Evolutionary conservation across 92 coral and sea anemone species (phyloP), one percentile per base, ranked within the genome.

Genomic region (Phymanthus crucifer): DNA sequence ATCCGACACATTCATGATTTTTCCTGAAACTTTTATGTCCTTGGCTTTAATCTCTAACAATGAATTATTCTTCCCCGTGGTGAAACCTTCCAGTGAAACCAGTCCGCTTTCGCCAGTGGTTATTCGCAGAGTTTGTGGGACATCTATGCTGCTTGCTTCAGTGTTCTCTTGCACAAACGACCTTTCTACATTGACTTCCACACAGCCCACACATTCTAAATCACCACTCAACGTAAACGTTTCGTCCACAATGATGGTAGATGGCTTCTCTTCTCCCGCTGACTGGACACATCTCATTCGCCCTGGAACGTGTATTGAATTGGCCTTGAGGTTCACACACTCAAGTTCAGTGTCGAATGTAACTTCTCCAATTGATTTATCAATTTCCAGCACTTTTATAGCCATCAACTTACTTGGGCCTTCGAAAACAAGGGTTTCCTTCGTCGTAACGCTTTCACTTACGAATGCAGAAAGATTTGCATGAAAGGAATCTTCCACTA

Each of bases 201-300:
- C 91, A 33, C 70, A 71, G 32, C 91, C 84, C 65, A 64, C 84
- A 26, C 87, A 73, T 87, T 87, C 87, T 19, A 87, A 78, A 56
- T 57, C 54, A 48, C 91, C 91, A 57, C 21, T 75, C 32, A 78
- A 40, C 50, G 52, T 52, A 34, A 83, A 35, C 40, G 76, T 83
- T 21, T 87, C 72, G 35, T 82, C 75, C 17, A 77, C 87, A 46
- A 38, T 84, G 72, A 87, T 47, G 65, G 83, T 70, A 47, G 90
- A 82, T 81, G 78, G 82, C 34, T 77, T 26, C 35, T 83, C 72
- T 57, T 74, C 79, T 16, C 40, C 57, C 32, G 37, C 65, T 87
- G 50, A 70, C 78, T 78, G 84, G 34, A 72, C 71, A 65, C 91
- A 87, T 46, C 77, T 83, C 84, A 87, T 33, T 73, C 66, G 34